These are phyloP conservation scores for Stenopsyche tienmushanensis DNA, from an alignment of 1,140 invertebrate species.

Conservation along the genomic window DNA sequence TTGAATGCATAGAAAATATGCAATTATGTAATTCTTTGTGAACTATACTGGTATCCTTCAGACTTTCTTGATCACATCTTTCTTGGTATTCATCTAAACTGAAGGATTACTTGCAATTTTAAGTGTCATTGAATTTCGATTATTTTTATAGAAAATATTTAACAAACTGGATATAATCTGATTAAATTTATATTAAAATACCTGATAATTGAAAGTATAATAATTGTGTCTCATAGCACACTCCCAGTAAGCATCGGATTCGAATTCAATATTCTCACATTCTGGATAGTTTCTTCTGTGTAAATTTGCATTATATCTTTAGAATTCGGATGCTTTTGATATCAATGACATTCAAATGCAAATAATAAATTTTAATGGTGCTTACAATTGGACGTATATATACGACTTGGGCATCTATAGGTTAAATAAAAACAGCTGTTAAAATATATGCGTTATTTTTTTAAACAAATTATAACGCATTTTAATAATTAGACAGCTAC, in stretches of 20 bases:
- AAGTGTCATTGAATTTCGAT: no score
- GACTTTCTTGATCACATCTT: conserved; percentile 66
- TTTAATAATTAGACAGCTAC: no score
- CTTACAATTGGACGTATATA: no score
- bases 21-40: not conserved
- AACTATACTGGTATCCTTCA: conserved; percentile 50
- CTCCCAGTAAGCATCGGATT: conserved; percentile 71
- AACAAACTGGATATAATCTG: not conserved
- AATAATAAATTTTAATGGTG: no score
- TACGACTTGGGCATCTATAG: no score
- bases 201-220: conserved; percentile 74
- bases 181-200: conserved; percentile 49
- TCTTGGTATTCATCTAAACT: no score
- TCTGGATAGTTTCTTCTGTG: conserved; percentile 65
- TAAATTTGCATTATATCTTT: conserved; percentile 61
- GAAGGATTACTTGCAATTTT: no score
- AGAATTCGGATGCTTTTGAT: conserved; percentile 61
- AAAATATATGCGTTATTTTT: no score
- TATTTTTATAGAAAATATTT: no score
- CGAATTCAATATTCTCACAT: conserved; percentile 61
- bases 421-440: no score
- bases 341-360: no score
- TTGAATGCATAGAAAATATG: not conserved
- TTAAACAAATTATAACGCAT: no score
- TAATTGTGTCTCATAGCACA: conserved; percentile 69